Conservation (phyloP, 2,113 vertebrate genomes). For the Polyodon spathula region DNA sequence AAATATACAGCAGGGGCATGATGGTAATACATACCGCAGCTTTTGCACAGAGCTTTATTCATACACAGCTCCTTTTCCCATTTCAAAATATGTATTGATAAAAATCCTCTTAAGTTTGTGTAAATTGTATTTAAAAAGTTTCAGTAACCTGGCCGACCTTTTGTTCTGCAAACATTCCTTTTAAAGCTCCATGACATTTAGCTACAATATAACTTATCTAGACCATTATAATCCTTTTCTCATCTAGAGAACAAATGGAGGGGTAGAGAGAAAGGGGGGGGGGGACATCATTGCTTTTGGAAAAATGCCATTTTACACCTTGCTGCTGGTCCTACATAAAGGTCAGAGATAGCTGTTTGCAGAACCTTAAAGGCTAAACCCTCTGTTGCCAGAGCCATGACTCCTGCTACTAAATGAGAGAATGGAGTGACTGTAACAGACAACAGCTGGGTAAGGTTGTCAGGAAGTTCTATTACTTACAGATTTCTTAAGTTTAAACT, state of each 20-base stretch:
- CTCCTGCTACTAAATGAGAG: background rate
- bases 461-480: too few species aligned
- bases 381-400: background rate
- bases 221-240: slow-evolving; percentile 41
- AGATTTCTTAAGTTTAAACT: too few species aligned
- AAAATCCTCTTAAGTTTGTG: slow-evolving; percentile 22
- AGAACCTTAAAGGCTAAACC: background rate
- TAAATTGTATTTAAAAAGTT: slow-evolving; percentile 26
- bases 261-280: slow-evolving; percentile 11
- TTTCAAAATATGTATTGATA: slow-evolving; percentile 20
- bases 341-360: slow-evolving; percentile 33
- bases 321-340: slow-evolving; percentile 20
- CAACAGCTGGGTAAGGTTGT: background rate
- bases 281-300: slow-evolving; percentile 22
- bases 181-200: slow-evolving; percentile 33
- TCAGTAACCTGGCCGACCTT: slow-evolving; percentile 37
- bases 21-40: too few species aligned
- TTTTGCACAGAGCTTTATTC: background rate
- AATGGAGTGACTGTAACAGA: background rate
- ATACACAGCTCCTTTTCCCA: slow-evolving; percentile 16
- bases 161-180: slow-evolving; percentile 37
- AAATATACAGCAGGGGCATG: too few species aligned
- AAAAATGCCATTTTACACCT: slow-evolving; percentile 15
- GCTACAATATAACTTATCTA: slow-evolving; percentile 31
- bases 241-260: slow-evolving; percentile 22